A percentile compares a stretch with the other conserved stretches of the same genome.
Conservation (phyloP, 1,140 invertebrate genomes). For the Latrodectus geometricus region DNA sequence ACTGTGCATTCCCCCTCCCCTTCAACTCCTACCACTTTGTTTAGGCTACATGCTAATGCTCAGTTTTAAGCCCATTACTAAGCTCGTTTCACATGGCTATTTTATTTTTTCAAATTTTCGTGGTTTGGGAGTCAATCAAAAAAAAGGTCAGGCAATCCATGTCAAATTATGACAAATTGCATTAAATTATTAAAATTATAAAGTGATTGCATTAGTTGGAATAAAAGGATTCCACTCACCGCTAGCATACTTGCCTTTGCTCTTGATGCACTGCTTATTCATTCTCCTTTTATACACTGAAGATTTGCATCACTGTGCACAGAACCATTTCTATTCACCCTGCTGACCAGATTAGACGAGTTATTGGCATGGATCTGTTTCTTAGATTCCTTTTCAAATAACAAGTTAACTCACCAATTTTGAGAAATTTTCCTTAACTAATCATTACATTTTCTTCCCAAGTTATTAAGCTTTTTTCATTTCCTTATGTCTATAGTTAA, state of each 20-base stretch:
- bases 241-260: slow-evolving; percentile 51
- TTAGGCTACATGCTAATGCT: slow-evolving; percentile 58
- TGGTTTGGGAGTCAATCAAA: slow-evolving; percentile 59
- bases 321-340: slow-evolving; percentile 40
- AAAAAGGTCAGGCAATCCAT: slow-evolving; percentile 47
- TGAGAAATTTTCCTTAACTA: slow-evolving; percentile 38
- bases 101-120: slow-evolving; percentile 63
- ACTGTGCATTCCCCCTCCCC: background rate
- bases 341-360: slow-evolving; percentile 35
- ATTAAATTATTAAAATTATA: slow-evolving; percentile 55
- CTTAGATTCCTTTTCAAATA: slow-evolving; percentile 49
- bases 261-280: slow-evolving; percentile 52
- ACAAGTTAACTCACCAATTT: slow-evolving; percentile 52
- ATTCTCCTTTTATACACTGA: slow-evolving; percentile 47
- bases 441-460: too few relatives aligned
- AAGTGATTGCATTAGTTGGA: slow-evolving; percentile 50
- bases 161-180: slow-evolving; percentile 53
- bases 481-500: too few relatives aligned
- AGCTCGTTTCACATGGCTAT: slow-evolving; percentile 61
- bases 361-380: slow-evolving; percentile 53
- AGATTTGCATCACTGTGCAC: slow-evolving; percentile 39
- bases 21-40: slow-evolving; percentile 43
- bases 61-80: slow-evolving; percentile 63
- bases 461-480: too few relatives aligned
- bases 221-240: slow-evolving; percentile 56